Conservation (phyloP, 2,797 vertebrate species). For the Tapirus indicus region DNA sequence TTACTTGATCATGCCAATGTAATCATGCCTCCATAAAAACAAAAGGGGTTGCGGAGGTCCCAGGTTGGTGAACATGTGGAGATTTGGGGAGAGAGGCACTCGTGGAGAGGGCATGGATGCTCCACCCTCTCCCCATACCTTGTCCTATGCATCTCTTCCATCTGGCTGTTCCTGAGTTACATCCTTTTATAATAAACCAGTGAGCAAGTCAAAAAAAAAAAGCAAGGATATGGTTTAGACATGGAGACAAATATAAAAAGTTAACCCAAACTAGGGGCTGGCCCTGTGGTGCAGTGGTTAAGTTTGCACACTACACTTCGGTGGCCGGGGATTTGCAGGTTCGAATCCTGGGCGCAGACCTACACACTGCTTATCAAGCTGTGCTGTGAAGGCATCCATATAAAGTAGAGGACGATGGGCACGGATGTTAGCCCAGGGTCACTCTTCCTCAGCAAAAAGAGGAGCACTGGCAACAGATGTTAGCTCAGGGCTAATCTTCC, state of each 20-base stretch:
- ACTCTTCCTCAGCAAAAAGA: too few relatives aligned
- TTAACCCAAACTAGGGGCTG: too few relatives aligned
- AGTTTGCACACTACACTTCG: too few relatives aligned
- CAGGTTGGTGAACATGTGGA: rapidly evolving
- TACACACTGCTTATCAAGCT: too few relatives aligned
- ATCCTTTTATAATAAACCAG: neutral
- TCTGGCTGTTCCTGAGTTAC: neutral
- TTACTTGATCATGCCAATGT: rapidly evolving
- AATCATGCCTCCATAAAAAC: neutral
- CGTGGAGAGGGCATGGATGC: neutral
- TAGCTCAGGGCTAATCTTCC: too few relatives aligned
- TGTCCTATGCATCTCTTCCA: neutral
- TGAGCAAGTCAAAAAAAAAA: neutral
- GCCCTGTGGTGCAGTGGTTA: too few relatives aligned
- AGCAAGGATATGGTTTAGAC: neutral
- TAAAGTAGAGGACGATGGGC: too few relatives aligned
- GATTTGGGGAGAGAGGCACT: neutral
- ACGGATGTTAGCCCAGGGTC: too few relatives aligned
- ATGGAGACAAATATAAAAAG: neutral
- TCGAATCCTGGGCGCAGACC: too few relatives aligned
- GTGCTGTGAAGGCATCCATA: too few relatives aligned
- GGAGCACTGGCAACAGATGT: too few relatives aligned
- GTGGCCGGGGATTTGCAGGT: too few relatives aligned
- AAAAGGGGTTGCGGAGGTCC: neutral
- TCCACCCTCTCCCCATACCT: rapidly evolving